Evolutionary conservation across 2,113 vertebrate genomes (phyloP).

Genomic region (Lethenteron camtschaticum): DNA sequence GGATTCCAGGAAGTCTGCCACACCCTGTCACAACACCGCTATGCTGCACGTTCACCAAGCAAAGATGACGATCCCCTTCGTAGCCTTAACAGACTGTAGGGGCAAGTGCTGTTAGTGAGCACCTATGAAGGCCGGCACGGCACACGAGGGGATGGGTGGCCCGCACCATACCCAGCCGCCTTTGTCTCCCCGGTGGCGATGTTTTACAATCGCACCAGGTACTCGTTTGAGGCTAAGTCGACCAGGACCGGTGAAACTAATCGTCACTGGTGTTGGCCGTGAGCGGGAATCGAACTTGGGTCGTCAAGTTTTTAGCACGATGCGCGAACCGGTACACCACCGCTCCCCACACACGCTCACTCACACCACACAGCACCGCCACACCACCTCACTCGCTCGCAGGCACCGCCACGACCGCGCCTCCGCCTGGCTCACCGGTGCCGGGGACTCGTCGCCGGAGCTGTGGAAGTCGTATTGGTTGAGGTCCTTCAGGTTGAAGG

Average conservation of each 20-base stretch:
- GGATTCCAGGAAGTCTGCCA: neutral
- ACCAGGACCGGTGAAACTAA: too few species aligned
- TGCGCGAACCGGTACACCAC: neutral
- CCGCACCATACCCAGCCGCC: too few species aligned
- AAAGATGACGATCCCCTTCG: too few species aligned
- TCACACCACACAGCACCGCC: too few species aligned
- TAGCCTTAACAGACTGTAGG: too few species aligned
- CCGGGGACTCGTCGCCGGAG: conserved; percentile 65
- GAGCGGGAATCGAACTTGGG: neutral
- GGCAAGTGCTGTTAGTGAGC: too few species aligned
- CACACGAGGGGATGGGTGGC: too few species aligned
- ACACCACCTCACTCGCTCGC: neutral
- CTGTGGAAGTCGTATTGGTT: conserved; percentile 91
- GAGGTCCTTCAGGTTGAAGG: conserved; percentile 51
- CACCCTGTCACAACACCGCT: neutral
- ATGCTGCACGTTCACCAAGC: too few species aligned
- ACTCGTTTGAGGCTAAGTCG: too few species aligned
- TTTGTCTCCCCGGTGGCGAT: too few species aligned
- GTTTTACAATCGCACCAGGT: too few species aligned
- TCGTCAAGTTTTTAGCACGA: neutral
- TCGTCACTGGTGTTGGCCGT: neutral
- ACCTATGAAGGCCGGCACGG: too few species aligned
- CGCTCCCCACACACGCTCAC: neutral
- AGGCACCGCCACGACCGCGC: neutral
- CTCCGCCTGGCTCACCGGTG: conserved; percentile 30